These are phyloP conservation scores for Acleris literana DNA, from an alignment of 2,888 invertebrate genomes.

Conservation along the genomic window DNA sequence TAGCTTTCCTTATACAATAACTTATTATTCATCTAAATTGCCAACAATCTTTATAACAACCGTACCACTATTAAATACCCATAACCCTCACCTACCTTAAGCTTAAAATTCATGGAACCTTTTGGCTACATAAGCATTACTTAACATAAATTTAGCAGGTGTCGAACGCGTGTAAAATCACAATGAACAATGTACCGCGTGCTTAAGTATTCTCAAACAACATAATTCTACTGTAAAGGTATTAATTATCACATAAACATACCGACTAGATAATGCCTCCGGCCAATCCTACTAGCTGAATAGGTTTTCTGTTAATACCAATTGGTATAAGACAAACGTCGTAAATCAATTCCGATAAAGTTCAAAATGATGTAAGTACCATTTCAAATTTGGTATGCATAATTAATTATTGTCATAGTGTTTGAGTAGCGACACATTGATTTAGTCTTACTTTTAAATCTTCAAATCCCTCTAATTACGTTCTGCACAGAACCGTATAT, in stretches of 20 bases:
- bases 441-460: too few relatives aligned
- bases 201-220: conserved; percentile 21
- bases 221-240: conserved; percentile 24
- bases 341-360: background rate
- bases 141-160: background rate
- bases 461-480: too few relatives aligned
- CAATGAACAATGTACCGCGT: conserved; percentile 24
- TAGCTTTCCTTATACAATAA: too few relatives aligned
- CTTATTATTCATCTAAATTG: too few relatives aligned
- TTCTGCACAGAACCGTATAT: too few relatives aligned
- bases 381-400: too few relatives aligned
- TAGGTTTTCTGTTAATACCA: conserved; percentile 20
- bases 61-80: too few relatives aligned
- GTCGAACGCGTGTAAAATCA: conserved; percentile 1
- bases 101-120: background rate
- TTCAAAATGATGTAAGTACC: background rate
- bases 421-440: too few relatives aligned
- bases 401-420: too few relatives aligned
- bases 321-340: conserved; percentile 14
- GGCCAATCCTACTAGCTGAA: conserved; percentile 20
- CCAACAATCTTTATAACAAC: background rate
- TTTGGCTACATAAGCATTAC: conserved; percentile 1
- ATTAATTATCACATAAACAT: conserved; percentile 26
- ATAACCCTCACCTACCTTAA: background rate
- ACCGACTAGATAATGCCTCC: conserved; percentile 20